Conservation (phyloP, 1,140 invertebrate species). For the Pollicipes pollicipes region DNA sequence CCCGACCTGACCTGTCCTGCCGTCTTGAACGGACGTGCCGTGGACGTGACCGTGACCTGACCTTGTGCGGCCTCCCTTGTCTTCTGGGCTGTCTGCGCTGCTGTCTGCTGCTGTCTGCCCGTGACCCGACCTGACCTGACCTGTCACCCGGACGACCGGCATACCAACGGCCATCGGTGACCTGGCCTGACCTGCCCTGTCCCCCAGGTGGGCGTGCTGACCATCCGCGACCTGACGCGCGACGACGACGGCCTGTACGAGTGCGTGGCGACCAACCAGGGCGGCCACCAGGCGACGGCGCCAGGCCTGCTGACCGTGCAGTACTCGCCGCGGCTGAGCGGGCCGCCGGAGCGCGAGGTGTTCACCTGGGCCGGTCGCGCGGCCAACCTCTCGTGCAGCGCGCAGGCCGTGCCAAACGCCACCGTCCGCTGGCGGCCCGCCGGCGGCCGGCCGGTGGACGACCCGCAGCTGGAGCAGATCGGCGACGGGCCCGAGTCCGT, state of each 20-base stretch:
- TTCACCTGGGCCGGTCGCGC: conserved; percentile 63
- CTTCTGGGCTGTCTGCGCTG: too few relatives aligned
- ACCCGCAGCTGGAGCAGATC: not conserved
- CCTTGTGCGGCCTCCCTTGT: too few relatives aligned
- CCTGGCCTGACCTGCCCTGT: not conserved
- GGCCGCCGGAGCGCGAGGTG: conserved; percentile 42
- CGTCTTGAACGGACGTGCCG: too few relatives aligned
- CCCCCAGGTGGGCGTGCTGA: conserved; percentile 15
- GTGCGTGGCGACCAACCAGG: conserved; percentile 62
- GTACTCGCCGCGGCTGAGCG: conserved; percentile 56
- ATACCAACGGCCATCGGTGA: too few relatives aligned
- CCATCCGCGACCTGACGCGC: conserved; percentile 32
- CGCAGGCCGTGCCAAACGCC: conserved; percentile 76
- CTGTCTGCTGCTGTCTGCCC: too few relatives aligned
- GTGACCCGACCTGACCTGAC: too few relatives aligned
- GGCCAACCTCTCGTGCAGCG: conserved; percentile 72
- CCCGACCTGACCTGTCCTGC: too few relatives aligned
- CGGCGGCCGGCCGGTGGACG: not conserved
- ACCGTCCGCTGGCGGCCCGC: conserved; percentile 28
- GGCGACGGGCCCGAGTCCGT: not conserved
- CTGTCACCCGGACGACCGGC: too few relatives aligned
- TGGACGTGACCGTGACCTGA: too few relatives aligned
- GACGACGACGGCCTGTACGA: conserved; percentile 73
- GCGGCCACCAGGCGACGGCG: conserved; percentile 46
- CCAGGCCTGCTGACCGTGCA: conserved; percentile 69